Percentiles rank a stretch among this genome's conserved stretches.
phyloP scores from a whole-genome alignment of 2,888 invertebrate species.

The Drosophila rubida region DNA sequence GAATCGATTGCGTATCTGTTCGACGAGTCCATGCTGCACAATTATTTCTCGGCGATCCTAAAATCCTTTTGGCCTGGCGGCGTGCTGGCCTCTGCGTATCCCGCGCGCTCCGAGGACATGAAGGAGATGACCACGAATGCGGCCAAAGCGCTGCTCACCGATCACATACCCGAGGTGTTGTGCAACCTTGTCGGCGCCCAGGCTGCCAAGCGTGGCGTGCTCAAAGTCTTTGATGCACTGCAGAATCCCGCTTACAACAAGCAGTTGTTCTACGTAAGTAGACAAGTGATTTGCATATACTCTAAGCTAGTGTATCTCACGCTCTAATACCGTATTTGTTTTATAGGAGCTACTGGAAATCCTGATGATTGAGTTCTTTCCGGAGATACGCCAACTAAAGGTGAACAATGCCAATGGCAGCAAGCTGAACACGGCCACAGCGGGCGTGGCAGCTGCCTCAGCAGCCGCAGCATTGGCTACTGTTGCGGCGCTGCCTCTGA shows the following conservation, averaged over 20 bases:
- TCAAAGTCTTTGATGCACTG: slow-evolving; percentile 93
- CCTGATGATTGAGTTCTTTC: slow-evolving; percentile 89
- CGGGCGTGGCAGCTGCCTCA: slow-evolving; percentile 60
- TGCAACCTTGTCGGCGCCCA: slow-evolving; percentile 94
- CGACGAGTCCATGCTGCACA: slow-evolving; percentile 95
- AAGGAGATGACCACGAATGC: slow-evolving; percentile 89
- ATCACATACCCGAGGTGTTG: slow-evolving; percentile 91
- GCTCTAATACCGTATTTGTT: background rate
- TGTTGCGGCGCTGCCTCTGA: slow-evolving; percentile 60
- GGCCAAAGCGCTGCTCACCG: slow-evolving; percentile 87
- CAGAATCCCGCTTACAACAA: slow-evolving; percentile 95
- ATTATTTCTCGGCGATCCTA: slow-evolving; percentile 92
- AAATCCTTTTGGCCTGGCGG: slow-evolving; percentile 97
- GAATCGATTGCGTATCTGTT: slow-evolving; percentile 94
- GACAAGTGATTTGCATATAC: background rate
- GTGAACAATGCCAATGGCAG: slow-evolving; percentile 54
- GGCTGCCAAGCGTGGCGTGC: slow-evolving; percentile 92
- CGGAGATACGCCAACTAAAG: slow-evolving; percentile 88
- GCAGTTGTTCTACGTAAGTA: slow-evolving; percentile 93
- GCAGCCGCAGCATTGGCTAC: slow-evolving; percentile 69
- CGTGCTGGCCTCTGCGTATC: slow-evolving; percentile 86
- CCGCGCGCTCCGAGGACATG: slow-evolving; percentile 87
- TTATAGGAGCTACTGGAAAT: slow-evolving; percentile 89
- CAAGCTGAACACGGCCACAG: slow-evolving; percentile 61
- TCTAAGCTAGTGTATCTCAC: background rate